Percentiles rank a stretch among this genome's conserved stretches.
Evolutionary conservation across 2,888 invertebrate species (phyloP).

Genomic region (Apodemia mormo): DNA sequence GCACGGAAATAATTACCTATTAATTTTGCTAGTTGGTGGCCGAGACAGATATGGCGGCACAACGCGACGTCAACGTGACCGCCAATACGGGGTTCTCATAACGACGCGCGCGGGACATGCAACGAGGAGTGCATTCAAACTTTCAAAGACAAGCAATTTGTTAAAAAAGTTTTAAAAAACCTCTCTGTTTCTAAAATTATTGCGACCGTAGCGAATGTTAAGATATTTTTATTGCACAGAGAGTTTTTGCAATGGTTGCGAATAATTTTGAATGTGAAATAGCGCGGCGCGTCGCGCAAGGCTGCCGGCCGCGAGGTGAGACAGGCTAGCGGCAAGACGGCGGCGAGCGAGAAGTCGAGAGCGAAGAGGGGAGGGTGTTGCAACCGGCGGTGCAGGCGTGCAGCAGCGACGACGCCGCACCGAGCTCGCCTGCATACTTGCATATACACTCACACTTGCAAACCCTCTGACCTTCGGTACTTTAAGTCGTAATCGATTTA

Average conservation of each 20-base stretch:
- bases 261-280: constrained; percentile 81
- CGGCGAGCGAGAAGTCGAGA: constrained; percentile 79
- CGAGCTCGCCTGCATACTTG: constrained; percentile 81
- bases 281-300: constrained; percentile 82
- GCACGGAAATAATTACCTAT: constrained; percentile 82
- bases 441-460: constrained; percentile 77
- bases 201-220: constrained; percentile 65
- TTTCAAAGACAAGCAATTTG: constrained; percentile 72
- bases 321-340: constrained; percentile 81
- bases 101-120: constrained; percentile 89
- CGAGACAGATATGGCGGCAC: constrained; percentile 86
- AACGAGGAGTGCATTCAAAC: constrained; percentile 84
- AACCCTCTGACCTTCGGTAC: constrained; percentile 77
- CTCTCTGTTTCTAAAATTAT: constrained; percentile 69
- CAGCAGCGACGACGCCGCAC: constrained; percentile 80
- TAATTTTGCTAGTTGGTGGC: constrained; percentile 83
- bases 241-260: constrained; percentile 80
- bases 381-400: constrained; percentile 81
- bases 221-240: constrained; percentile 78
- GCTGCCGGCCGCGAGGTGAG: constrained; percentile 82
- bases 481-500: constrained; percentile 73
- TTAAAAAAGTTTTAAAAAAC: constrained; percentile 58
- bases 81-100: constrained; percentile 87
- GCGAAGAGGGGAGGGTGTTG: constrained; percentile 81
- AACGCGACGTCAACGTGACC: constrained; percentile 86